Conservation (phyloP, 2,797 vertebrate genomes). For the Dendrocincla fuliginosa region DNA sequence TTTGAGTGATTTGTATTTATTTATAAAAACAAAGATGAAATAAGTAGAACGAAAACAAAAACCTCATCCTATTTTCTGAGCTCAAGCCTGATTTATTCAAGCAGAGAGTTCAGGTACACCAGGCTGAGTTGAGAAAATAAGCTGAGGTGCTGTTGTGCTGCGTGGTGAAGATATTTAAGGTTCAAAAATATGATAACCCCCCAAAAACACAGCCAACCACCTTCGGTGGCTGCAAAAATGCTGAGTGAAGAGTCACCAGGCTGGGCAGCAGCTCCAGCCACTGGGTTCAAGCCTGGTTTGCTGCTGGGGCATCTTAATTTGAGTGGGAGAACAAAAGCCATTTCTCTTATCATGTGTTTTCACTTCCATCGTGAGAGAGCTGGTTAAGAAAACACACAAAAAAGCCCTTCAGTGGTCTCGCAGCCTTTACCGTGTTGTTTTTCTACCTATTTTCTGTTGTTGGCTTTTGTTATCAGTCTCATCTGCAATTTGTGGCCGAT, state of each 20-base stretch:
- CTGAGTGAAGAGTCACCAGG: neutral
- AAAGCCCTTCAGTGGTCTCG: slow-evolving; percentile 75
- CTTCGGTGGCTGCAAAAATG: accelerated
- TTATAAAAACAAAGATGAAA: slow-evolving; percentile 96
- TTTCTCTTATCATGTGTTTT: slow-evolving; percentile 64
- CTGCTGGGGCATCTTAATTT: neutral
- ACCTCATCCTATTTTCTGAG: slow-evolving; percentile 76
- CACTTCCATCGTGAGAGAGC: slow-evolving; percentile 61
- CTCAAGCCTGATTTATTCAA: slow-evolving; percentile 52
- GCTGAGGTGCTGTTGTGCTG: neutral
- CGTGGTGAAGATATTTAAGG: neutral
- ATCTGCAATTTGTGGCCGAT: slow-evolving; percentile 82
- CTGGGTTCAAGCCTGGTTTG: accelerated
- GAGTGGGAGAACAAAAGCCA: neutral
- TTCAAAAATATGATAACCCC: neutral
- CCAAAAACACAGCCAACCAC: neutral
- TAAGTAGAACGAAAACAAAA: slow-evolving; percentile 82
- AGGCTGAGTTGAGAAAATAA: neutral
- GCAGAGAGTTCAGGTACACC: neutral
- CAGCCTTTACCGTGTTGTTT: slow-evolving; percentile 75
- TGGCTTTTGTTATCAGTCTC: slow-evolving; percentile 80
- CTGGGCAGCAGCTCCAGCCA: neutral
- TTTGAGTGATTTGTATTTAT: slow-evolving; percentile 98
- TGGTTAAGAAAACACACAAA: slow-evolving; percentile 39
- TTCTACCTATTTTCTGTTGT: slow-evolving; percentile 80